These are phyloP conservation scores for Dendrolimus pini DNA, from an alignment of 2,888 invertebrate species.

Conservation along the genomic window DNA sequence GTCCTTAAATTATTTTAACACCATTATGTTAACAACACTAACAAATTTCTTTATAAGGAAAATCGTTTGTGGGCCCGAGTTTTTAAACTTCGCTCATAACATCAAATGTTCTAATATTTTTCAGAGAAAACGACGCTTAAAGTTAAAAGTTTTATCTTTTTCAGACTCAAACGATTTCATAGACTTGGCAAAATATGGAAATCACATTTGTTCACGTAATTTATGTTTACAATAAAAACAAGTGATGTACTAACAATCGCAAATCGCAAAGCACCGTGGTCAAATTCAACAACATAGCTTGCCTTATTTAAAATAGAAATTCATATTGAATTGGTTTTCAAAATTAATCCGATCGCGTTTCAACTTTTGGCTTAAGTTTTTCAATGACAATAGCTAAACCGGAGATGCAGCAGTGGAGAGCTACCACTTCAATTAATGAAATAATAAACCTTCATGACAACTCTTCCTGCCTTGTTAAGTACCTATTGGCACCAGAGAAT, in stretches of 20 bases:
- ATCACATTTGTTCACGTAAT: slow-evolving; percentile 5
- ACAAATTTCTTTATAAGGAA: slow-evolving; percentile 55
- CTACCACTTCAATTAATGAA: slow-evolving; percentile 35
- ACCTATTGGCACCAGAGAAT: no score
- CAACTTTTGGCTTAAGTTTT: slow-evolving; percentile 27
- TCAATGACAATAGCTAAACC: slow-evolving; percentile 21
- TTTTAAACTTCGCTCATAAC: slow-evolving; percentile 40
- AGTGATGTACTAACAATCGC: slow-evolving; percentile 7
- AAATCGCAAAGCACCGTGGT: no score
- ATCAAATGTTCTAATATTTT: slow-evolving; percentile 47
- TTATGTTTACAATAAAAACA: slow-evolving; percentile 7
- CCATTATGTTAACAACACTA: slow-evolving; percentile 57
- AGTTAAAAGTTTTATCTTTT: slow-evolving; percentile 22
- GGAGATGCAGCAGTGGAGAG: slow-evolving; percentile 13
- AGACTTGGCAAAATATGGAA: slow-evolving; percentile 19
- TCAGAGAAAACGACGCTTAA: slow-evolving; percentile 16
- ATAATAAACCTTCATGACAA: slow-evolving; percentile 31
- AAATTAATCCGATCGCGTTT: slow-evolving; percentile 32
- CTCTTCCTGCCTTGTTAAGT: slow-evolving; percentile 6
- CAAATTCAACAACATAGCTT: no score
- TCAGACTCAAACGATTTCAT: slow-evolving; percentile 24
- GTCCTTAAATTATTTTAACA: slow-evolving; percentile 62
- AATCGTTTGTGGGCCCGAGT: slow-evolving; percentile 33
- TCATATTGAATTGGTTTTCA: slow-evolving; percentile 24
- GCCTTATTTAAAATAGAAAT: slow-evolving; percentile 23